Base-by-base conservation (phyloP, 2,797 vertebrate genomes). In the Gorsachius magnificus region DNA sequence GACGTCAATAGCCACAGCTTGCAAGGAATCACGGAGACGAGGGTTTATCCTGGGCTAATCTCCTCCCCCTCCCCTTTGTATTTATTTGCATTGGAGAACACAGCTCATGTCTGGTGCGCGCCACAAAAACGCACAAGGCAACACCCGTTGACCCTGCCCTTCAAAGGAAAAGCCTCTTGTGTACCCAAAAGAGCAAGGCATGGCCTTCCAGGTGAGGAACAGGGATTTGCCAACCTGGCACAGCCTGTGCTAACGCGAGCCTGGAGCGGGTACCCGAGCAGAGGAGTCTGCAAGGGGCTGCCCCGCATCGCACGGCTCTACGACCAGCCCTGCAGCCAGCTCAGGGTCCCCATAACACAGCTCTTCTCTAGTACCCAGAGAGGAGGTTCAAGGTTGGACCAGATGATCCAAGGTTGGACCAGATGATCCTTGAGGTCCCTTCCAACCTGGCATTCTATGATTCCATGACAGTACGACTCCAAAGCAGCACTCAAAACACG, bases 191-290 rank as follows among this genome's bases (percentile, higher is more conserved):
- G 48, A 29, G 28, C 16, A 29, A 6, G 63, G 43, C 13, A 4
- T 14, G 18, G 53, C 50, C 29, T 51, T 22, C 11, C n/a, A 3
- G 36, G 41, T 9, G 71, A 45, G 88, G 31, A n/a, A 33, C 1
- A 2, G 48, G 24, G 60, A 17, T 14, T 1, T 51, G 35, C 53
- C 24, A 43, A 21, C 25, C 58, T 4, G 10, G 58, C 29, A 10
- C 5, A 3, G 5, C 53, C 48, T 5, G 1, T 0, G 17, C 28
- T 4, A 9, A 8, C 1, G 21, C 2, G 1, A 20, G 31, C 13
- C 20, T 0, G 6, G 15, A 15, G 21, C 1, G 21, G 36, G 60
- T 4, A 17, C 26, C 38, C 0, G 0, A 6, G 14, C 21, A 38
- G 51, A 5, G 5, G 43, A 3, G 36, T 6, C 70, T 68, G 57